phyloP scores from a whole-genome alignment of 1,140 invertebrate genomes.

The Orchesella cincta region DNA sequence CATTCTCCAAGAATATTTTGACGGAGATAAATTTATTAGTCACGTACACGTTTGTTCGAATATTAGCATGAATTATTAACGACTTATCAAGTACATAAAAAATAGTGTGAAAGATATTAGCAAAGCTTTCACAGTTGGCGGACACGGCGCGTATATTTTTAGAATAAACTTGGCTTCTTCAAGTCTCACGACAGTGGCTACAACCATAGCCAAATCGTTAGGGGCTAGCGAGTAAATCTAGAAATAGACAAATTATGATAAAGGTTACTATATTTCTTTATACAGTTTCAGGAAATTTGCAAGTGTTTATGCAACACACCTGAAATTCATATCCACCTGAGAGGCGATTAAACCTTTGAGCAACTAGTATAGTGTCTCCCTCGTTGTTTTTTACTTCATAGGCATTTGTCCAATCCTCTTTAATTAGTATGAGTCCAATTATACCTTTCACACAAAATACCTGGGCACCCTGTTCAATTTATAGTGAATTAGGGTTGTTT shows the following conservation, averaged over 20 bases:
- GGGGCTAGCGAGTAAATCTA: slow-evolving; percentile 1
- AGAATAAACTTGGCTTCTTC: slow-evolving; percentile 43
- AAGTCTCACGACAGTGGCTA: slow-evolving; percentile 33
- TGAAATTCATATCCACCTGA: slow-evolving; percentile 41
- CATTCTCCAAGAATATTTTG: no score
- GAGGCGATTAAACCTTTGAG: slow-evolving; percentile 33
- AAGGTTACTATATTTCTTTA: slow-evolving; percentile 11
- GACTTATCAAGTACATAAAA: slow-evolving; percentile 34
- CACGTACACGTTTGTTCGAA: neutral
- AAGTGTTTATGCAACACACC: slow-evolving; percentile 10
- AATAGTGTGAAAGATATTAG: slow-evolving; percentile 32
- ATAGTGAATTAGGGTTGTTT: neutral
- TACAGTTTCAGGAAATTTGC: neutral
- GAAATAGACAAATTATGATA: neutral
- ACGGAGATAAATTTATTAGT: no score
- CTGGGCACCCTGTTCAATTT: slow-evolving; percentile 12
- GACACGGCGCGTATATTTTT: slow-evolving; percentile 38
- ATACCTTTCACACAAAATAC: slow-evolving; percentile 33
- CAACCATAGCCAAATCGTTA: neutral
- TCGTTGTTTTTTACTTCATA: slow-evolving; percentile 38
- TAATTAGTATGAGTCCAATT: slow-evolving; percentile 30
- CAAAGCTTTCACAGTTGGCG: slow-evolving; percentile 33
- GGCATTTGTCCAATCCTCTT: slow-evolving; percentile 37
- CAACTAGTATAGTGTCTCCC: slow-evolving; percentile 33
- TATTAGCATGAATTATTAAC: slow-evolving; percentile 23